Evolutionary conservation across 2,888 invertebrate genomes (phyloP), one percentile per base, ranked within the genome.

Genomic region (Eupelmus urozonus): DNA sequence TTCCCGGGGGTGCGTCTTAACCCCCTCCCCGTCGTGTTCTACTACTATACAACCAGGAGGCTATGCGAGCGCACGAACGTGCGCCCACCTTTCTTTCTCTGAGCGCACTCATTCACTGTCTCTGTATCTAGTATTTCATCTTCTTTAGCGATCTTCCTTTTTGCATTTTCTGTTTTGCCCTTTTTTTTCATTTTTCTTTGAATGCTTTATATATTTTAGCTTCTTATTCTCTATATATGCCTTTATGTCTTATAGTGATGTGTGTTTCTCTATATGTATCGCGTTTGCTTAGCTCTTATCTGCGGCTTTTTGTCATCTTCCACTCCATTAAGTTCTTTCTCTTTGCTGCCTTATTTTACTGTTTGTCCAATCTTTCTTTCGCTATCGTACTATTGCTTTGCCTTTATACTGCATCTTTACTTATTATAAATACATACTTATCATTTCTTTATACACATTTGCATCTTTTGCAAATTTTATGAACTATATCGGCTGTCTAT

Each of bases 1-100:
- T 88, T 88, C 88, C 87, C 88, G 85, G 81, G 87, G 85, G 87
- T 65, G 13, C 59, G 53, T 67, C 65, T 57, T 59, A 25, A 27
- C 51, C 11, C 29, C 18, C 57, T 18, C 27, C 53, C 34, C 42
- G 20, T 63, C 27, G 42, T 55, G 5, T 45, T 62, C 53, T 34
- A 27, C 40, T 25, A 5, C 4, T 4, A 45, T n/a, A 51, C 51
- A 20, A 2, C 1, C 51, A 51, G 51, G 51, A 16, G 11, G 18
- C 18, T 65, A n/a, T 25, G 18, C 5, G 16, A n/a, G 16, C 40
- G 59, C 7, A n/a, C 29, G n/a, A 16, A 27, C 34, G 4, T 45
- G 45, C 18, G 2, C 25, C 4, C 7, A 11, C 40, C 20, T 25
- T 25, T 20, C 34, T 45, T 45, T 45, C 13, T 45, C n/a, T n/a